Evolutionary conservation across 2,113 vertebrate species (phyloP).

Genomic region (Strix uralensis): DNA sequence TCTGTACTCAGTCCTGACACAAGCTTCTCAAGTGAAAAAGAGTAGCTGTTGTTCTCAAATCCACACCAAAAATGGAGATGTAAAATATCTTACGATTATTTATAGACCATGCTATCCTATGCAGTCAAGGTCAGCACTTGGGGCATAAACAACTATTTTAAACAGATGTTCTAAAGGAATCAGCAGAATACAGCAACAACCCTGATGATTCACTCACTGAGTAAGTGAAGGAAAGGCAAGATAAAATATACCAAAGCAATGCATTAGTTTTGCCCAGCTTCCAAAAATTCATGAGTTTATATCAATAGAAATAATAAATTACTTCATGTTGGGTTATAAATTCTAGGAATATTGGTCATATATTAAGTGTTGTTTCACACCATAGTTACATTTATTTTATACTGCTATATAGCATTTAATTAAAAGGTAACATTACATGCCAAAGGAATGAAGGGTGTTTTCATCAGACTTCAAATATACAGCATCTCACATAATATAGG

Average conservation of each 20-base stretch:
- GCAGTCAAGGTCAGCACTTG: neutral
- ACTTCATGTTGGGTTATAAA: neutral
- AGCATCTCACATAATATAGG: neutral
- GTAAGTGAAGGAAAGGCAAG: neutral
- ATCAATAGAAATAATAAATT: neutral
- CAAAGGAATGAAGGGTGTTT: neutral
- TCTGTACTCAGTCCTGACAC: neutral
- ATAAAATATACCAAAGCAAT: neutral
- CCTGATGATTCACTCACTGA: neutral
- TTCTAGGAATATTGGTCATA: neutral
- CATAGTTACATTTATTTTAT: neutral
- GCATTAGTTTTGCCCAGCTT: neutral
- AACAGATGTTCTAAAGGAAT: neutral
- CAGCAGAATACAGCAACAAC: neutral
- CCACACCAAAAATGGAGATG: neutral
- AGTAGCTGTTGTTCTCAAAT: neutral
- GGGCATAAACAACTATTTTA: neutral
- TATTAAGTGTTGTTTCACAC: neutral
- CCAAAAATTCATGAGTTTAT: neutral
- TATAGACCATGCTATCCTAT: neutral
- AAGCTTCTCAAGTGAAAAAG: neutral
- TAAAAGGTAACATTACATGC: neutral
- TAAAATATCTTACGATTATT: neutral
- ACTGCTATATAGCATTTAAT: neutral
- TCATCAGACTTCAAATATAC: neutral